A percentile compares a stretch with the other conserved stretches of the same genome.
phyloP scores from a whole-genome alignment of 2,797 vertebrate genomes.

The Cyprinodon diabolis region DNA sequence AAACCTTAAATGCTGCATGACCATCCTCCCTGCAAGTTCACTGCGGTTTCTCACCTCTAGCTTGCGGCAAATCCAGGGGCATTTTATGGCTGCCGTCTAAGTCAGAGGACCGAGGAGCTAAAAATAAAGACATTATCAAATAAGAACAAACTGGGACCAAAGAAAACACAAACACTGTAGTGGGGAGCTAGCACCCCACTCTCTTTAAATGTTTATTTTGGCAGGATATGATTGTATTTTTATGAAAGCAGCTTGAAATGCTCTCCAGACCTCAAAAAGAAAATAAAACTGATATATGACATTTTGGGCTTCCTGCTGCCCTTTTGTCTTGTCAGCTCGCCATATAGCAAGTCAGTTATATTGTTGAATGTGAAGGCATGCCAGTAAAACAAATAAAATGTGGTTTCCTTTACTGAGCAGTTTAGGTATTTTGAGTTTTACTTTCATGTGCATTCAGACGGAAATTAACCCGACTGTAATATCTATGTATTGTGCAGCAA shows the following conservation, averaged over 20 bases:
- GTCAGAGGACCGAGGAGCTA: slow-evolving; percentile 71
- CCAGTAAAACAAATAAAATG: slow-evolving; percentile 35
- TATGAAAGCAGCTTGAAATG: slow-evolving; percentile 36
- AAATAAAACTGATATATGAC: slow-evolving; percentile 65
- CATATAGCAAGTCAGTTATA: slow-evolving; percentile 27
- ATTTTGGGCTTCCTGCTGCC: slow-evolving; percentile 22
- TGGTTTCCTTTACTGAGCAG: neutral
- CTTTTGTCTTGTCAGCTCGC: slow-evolving; percentile 44
- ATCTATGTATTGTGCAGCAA: neutral
- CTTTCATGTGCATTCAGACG: neutral
- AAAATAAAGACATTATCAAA: slow-evolving; percentile 49
- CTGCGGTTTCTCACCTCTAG: slow-evolving; percentile 69
- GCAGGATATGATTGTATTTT: slow-evolving; percentile 39
- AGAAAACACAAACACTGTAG: slow-evolving; percentile 28
- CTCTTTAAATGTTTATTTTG: slow-evolving; percentile 26
- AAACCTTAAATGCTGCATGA: neutral
- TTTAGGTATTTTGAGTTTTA: slow-evolving; percentile 3
- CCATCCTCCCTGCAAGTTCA: neutral
- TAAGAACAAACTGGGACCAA: slow-evolving; percentile 19
- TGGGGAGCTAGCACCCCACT: neutral
- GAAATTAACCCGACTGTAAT: slow-evolving; percentile 1
- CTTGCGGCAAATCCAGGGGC: slow-evolving; percentile 59
- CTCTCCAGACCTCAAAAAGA: slow-evolving; percentile 55
- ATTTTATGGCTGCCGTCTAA: slow-evolving; percentile 65
- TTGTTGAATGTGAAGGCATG: slow-evolving; percentile 21